Percentiles rank a stretch among this genome's conserved stretches.
These are phyloP conservation scores for Lamproptera curius DNA, from an alignment of 2,888 invertebrate genomes.

Conservation along the genomic window DNA sequence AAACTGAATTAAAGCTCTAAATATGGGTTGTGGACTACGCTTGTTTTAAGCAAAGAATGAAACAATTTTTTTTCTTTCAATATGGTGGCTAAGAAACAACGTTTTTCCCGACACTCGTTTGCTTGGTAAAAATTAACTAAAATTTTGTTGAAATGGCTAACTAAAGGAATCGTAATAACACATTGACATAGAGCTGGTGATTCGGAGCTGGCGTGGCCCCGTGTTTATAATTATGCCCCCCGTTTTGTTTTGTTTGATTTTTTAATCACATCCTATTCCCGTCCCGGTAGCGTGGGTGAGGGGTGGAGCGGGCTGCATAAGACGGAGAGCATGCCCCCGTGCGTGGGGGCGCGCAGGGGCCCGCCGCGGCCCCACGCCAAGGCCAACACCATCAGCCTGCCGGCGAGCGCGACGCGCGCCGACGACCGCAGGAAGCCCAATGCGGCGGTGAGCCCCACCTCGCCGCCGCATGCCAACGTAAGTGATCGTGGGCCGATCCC, in stretches of 20 bases:
- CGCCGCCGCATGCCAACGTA: slow-evolving; percentile 66
- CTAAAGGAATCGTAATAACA: too few relatives aligned
- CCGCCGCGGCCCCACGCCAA: slow-evolving; percentile 67
- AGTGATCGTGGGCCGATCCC: too few relatives aligned
- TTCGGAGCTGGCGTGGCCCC: slow-evolving; percentile 48
- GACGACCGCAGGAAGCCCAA: slow-evolving; percentile 50
- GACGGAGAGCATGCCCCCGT: slow-evolving; percentile 66
- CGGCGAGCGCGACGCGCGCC: slow-evolving; percentile 57
- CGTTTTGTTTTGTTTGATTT: slow-evolving; percentile 45
- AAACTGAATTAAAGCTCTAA: not conserved
- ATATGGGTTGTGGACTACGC: not conserved
- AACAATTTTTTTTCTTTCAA: too few relatives aligned
- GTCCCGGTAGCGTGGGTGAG: slow-evolving; percentile 54
- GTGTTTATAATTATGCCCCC: slow-evolving; percentile 38
- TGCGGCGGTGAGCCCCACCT: slow-evolving; percentile 54
- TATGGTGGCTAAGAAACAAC: too few relatives aligned
- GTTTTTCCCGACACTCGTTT: too few relatives aligned
- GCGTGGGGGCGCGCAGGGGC: slow-evolving; percentile 51
- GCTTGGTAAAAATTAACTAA: slow-evolving; percentile 28
- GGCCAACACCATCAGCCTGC: slow-evolving; percentile 80
- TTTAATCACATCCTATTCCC: slow-evolving; percentile 50
- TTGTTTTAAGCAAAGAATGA: too few relatives aligned
- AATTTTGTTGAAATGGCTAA: too few relatives aligned
- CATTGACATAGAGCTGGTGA: too few relatives aligned
- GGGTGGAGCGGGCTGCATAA: slow-evolving; percentile 65